These are phyloP conservation scores for Ranitomeya variabilis DNA, from an alignment of 2,113 vertebrate species.

Conservation along the genomic window DNA sequence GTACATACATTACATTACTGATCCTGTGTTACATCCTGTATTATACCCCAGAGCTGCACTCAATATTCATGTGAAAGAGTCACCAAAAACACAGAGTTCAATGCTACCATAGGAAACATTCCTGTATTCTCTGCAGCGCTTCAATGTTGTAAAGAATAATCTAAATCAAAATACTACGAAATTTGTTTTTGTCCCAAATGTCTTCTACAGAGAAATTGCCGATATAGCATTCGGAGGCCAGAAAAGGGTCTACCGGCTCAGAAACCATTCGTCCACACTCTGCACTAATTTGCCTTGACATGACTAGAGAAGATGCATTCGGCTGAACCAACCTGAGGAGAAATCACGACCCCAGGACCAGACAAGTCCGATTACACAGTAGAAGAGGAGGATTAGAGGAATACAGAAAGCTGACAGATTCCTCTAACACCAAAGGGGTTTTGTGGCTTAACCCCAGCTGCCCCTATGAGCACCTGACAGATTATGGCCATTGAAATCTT, in stretches of 20 bases:
- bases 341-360: constrained; percentile 61
- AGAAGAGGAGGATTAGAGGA: constrained; percentile 58
- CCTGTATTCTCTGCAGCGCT: too few relatives aligned
- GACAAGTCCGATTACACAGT: constrained; percentile 67
- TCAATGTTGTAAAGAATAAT: too few relatives aligned
- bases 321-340: neutral
- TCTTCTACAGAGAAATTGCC: too few relatives aligned
- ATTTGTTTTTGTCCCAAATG: too few relatives aligned
- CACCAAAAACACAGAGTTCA: too few relatives aligned
- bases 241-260: neutral
- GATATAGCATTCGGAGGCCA: neutral
- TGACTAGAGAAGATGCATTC: neutral
- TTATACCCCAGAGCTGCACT: too few relatives aligned
- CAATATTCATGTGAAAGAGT: too few relatives aligned
- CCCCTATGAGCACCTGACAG: constrained; percentile 63
- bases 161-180: too few relatives aligned
- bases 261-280: neutral
- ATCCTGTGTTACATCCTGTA: too few relatives aligned
- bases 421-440: constrained; percentile 57
- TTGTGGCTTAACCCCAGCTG: constrained; percentile 63
- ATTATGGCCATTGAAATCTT: constrained; percentile 67
- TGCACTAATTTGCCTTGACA: neutral
- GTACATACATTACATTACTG: too few relatives aligned
- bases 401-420: constrained; percentile 39
- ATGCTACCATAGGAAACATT: too few relatives aligned